A percentile compares a stretch with the other conserved stretches of the same genome.
These are phyloP conservation scores for Eurois occulta DNA, from an alignment of 2,888 invertebrate genomes.

Conservation along the genomic window DNA sequence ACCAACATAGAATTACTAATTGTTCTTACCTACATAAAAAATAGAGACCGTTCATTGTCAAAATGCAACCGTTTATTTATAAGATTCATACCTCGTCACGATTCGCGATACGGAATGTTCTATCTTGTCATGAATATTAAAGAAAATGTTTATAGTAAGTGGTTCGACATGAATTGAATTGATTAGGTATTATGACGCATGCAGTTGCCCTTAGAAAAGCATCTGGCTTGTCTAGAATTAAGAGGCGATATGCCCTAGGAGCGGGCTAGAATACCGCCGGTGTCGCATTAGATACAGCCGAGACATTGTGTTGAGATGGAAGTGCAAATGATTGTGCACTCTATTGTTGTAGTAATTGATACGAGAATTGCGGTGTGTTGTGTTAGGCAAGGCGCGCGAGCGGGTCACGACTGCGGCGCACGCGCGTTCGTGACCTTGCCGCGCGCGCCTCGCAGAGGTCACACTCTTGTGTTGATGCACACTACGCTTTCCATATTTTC, in stretches of 20 bases:
- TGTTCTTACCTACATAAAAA: constrained; percentile 13
- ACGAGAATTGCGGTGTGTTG: constrained; percentile 77
- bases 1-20: constrained; percentile 27
- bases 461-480: constrained; percentile 86
- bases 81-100: constrained; percentile 14
- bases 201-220: constrained; percentile 55
- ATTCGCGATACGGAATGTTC: constrained; percentile 28
- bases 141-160: constrained; percentile 31
- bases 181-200: constrained; percentile 49
- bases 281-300: constrained; percentile 78
- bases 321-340: constrained; percentile 82
- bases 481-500: constrained; percentile 79
- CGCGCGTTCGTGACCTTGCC: constrained; percentile 91
- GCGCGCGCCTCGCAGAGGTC: constrained; percentile 88
- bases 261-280: constrained; percentile 66
- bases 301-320: constrained; percentile 77
- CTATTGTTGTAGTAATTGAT: constrained; percentile 79
- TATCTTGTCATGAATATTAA: constrained; percentile 24
- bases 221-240: constrained; percentile 73
- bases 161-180: constrained; percentile 26
- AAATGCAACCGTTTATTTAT: constrained; percentile 8
- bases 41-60: neutral
- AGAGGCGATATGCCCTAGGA: constrained; percentile 74
- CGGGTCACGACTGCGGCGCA: constrained; percentile 90
- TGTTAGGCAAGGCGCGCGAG: constrained; percentile 82